Conservation (phyloP, 1,140 invertebrate genomes). For the Zaprionus davidi region DNA sequence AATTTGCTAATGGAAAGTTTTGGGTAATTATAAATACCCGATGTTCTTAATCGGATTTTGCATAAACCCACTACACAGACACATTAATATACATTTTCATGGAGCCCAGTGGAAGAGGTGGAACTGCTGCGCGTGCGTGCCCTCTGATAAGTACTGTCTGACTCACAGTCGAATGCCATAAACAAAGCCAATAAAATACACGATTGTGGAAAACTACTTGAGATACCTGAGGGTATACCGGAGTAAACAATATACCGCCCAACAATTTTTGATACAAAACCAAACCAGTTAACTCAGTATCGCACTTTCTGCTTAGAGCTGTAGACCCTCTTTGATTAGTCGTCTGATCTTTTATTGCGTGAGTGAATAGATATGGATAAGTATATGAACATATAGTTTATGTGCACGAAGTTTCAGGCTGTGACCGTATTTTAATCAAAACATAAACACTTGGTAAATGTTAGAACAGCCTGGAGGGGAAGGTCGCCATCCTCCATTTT, state of each 20-base stretch:
- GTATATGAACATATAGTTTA: too few species aligned
- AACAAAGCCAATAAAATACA: not conserved
- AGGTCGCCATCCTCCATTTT: too few species aligned
- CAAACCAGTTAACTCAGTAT: not conserved
- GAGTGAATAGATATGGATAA: too few species aligned
- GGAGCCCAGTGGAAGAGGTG: not conserved
- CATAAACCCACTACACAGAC: not conserved
- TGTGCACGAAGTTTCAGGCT: too few species aligned
- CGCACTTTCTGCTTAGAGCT: not conserved
- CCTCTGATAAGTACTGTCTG: not conserved
- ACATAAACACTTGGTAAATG: too few species aligned
- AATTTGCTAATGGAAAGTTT: not conserved
- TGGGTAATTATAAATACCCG: too few species aligned
- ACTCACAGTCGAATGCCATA: not conserved
- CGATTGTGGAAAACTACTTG: not conserved
- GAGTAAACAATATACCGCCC: not conserved
- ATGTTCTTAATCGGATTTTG: too few species aligned
- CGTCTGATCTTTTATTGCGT: too few species aligned
- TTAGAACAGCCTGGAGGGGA: too few species aligned
- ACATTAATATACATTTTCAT: not conserved
- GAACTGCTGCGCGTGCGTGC: not conserved
- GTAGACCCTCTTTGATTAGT: too few species aligned
- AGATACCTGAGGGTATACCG: not conserved
- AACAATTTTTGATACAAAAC: too few species aligned
- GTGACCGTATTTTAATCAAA: too few species aligned